phyloP scores from a whole-genome alignment of 2,797 vertebrate genomes.

The Coracias cyanogaster region DNA sequence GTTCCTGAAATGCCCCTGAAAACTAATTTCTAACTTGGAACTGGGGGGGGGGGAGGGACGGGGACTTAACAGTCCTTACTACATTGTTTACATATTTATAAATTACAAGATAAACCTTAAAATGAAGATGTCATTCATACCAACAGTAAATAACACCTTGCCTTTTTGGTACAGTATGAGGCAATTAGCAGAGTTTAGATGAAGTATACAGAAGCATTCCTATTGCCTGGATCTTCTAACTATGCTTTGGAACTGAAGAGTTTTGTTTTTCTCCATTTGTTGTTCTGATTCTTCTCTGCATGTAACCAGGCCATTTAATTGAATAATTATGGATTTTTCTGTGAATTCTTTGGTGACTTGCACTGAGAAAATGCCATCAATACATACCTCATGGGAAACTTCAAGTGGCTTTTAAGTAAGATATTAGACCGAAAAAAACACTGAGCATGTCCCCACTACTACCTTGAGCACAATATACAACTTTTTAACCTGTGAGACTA shows the following conservation, averaged over 20 bases:
- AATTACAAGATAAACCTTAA: background rate
- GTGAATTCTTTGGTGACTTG: background rate
- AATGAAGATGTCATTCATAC: background rate
- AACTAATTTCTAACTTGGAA: background rate
- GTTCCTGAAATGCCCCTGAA: background rate
- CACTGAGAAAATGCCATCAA: background rate
- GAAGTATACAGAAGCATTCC: background rate
- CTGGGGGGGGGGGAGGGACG: accelerated
- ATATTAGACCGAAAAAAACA: background rate
- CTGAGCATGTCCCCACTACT: background rate
- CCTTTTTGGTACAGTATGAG: background rate
- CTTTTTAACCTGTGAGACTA: background rate
- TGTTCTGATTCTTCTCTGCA: background rate
- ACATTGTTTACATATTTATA: background rate
- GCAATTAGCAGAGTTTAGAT: background rate
- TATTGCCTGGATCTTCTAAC: background rate
- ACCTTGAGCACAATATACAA: background rate
- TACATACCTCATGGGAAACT: background rate
- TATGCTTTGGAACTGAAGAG: background rate
- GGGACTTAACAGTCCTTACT: background rate
- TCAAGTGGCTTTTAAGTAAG: background rate
- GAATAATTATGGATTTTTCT: background rate
- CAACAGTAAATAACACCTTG: background rate
- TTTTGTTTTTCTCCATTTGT: background rate
- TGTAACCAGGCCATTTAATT: background rate